Conservation (phyloP, 1,140 invertebrate species). For the Sitobion miscanthi region DNA sequence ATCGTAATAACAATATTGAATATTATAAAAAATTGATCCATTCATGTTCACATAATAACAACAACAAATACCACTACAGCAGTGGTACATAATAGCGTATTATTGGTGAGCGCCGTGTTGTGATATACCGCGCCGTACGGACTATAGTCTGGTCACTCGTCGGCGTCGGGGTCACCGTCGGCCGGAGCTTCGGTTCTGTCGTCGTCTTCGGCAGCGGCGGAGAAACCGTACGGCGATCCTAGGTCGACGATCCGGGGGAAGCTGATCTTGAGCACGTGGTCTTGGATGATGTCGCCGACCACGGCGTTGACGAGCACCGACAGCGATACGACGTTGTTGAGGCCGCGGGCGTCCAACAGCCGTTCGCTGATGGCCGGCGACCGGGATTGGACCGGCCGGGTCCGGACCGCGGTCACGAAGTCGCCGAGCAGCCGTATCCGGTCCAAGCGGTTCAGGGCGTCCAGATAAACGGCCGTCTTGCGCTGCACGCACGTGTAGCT, state of each 20-base stretch:
- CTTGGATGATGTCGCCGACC: conserved; percentile 28
- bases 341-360: conserved; percentile 30
- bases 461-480: conserved; percentile 54
- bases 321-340: conserved; percentile 41
- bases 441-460: conserved; percentile 46
- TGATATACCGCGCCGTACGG: no score
- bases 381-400: neutral
- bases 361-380: conserved; percentile 54
- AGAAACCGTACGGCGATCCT: neutral
- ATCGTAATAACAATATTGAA: no score
- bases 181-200: neutral
- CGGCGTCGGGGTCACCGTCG: neutral
- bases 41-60: no score
- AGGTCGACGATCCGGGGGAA: conserved; percentile 49
- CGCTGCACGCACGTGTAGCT: conserved; percentile 55
- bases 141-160: neutral
- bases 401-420: conserved; percentile 49
- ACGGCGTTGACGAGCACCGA: conserved; percentile 41
- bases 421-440: conserved; percentile 49
- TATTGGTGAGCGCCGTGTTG: no score
- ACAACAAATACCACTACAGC: no score
- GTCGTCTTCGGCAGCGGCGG: neutral
- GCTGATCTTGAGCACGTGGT: conserved; percentile 45
- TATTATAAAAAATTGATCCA: no score
- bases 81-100: no score